These are phyloP conservation scores for Pedionomus torquatus DNA, from an alignment of 2,113 vertebrate species.

Conservation along the genomic window DNA sequence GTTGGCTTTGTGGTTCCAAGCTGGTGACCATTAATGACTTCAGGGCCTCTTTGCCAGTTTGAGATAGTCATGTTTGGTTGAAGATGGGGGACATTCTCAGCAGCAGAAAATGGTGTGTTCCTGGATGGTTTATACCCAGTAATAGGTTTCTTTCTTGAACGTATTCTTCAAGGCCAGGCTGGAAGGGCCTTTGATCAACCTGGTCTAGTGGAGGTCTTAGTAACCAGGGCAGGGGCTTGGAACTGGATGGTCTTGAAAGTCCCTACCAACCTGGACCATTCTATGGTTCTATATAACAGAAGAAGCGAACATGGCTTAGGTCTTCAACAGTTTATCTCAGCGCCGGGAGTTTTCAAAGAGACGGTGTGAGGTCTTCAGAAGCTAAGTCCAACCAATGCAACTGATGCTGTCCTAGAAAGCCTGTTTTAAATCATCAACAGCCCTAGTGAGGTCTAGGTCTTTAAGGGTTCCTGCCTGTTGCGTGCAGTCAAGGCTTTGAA, in stretches of 20 bases:
- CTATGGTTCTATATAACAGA: background rate
- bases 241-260: too few species aligned
- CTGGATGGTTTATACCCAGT: background rate
- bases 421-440: background rate
- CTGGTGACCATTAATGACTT: background rate
- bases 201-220: too few species aligned
- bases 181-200: too few species aligned
- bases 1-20: background rate
- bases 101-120: background rate
- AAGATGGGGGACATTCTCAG: background rate
- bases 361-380: background rate
- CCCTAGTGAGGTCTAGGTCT: background rate
- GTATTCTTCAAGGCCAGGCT: too few species aligned
- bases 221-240: too few species aligned
- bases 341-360: background rate
- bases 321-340: background rate
- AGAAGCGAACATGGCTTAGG: background rate
- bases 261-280: too few species aligned
- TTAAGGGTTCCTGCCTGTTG: background rate
- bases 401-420: background rate
- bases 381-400: background rate
- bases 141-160: background rate
- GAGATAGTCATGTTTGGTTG: rapidly evolving
- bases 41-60: background rate
- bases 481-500: background rate